Conservation (phyloP, 2,888 invertebrate species). For the Galerucella pusilla region DNA sequence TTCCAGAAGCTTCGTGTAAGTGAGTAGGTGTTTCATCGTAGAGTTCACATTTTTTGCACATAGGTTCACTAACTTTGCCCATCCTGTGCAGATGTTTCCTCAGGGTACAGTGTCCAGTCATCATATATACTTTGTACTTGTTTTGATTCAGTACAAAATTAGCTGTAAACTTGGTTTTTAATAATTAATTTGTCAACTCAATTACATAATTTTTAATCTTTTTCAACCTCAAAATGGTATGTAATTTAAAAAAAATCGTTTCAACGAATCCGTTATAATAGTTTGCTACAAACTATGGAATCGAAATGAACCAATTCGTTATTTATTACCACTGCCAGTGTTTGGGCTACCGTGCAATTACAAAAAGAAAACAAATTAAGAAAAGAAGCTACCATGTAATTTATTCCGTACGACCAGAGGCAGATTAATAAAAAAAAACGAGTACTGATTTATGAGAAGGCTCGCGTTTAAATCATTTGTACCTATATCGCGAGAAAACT, state of each 20-base stretch:
- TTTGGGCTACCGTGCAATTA: conserved; percentile 31
- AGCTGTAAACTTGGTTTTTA: too few relatives aligned
- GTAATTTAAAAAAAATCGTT: not conserved
- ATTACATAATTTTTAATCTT: too few relatives aligned
- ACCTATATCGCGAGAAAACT: not conserved
- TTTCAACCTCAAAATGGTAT: too few relatives aligned
- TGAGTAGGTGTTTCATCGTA: too few relatives aligned
- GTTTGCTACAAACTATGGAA: conserved; percentile 9
- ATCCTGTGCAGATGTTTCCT: too few relatives aligned
- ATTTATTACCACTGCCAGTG: conserved; percentile 23
- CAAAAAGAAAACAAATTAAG: conserved; percentile 15
- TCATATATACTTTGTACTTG: too few relatives aligned
- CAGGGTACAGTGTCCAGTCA: too few relatives aligned
- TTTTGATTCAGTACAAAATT: too few relatives aligned
- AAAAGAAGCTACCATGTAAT: conserved; percentile 14
- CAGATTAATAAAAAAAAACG: conserved; percentile 3
- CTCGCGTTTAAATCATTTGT: conserved; percentile 1
- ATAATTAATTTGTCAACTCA: too few relatives aligned
- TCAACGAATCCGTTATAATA: not conserved
- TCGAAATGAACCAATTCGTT: conserved; percentile 22
- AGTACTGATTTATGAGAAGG: conserved; percentile 7
- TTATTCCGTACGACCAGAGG: conserved; percentile 14
- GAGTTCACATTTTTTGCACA: too few relatives aligned
- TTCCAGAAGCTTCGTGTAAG: too few relatives aligned
- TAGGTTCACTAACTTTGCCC: too few relatives aligned